Base-by-base conservation (phyloP, 1,140 invertebrate species). In the Brachionus rotundiformis region DNA sequence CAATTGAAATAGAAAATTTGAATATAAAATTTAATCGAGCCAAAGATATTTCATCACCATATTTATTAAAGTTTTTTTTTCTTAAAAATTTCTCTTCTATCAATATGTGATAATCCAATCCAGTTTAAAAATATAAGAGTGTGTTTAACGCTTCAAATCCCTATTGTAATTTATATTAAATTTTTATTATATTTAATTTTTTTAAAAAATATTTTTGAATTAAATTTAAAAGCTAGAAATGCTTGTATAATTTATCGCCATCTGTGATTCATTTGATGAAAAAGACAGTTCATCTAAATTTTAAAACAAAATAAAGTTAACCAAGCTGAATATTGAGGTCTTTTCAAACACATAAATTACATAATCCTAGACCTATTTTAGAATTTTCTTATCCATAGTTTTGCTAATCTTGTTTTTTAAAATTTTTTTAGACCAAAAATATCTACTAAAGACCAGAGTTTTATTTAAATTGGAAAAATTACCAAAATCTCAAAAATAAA, bases 221-320 rank as follows among this genome's bases (percentile, higher is more conserved):
- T 54, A 23, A 54, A 19, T 16, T 49, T 49, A 49, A 49, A 49
- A 49, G 44, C 44, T 23, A 54, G 19, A 19, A 41, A 54, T 54
- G 16, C 47, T 54, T 54, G 3, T 54, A 54, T 25, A 23, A 54
- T 54, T 54, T 54, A 54, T 54, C 47, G 23, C 47, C 47, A 54
- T 54, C 47, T 54, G 47, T 54, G 47, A 54, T 54, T 54, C 16
- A 54, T 54, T 54, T 54, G 36, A 10, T 39, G 36, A 54, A 54
- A 54, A 54, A n/a, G 47, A 54, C 47, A 54, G 47, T 54, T 49
- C 4, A 54, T 19, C 19, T 8, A 54, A 54, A 54, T 19, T 54
- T 54, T 19, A 54, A n/a, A 19, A 54, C 47, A 54, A 54, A 54
- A 54, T 54, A 54, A 54, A 54, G 47, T 54, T 54, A 54, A 54